phyloP scores from a whole-genome alignment of 2,888 invertebrate genomes.

The Tinea pellionella region DNA sequence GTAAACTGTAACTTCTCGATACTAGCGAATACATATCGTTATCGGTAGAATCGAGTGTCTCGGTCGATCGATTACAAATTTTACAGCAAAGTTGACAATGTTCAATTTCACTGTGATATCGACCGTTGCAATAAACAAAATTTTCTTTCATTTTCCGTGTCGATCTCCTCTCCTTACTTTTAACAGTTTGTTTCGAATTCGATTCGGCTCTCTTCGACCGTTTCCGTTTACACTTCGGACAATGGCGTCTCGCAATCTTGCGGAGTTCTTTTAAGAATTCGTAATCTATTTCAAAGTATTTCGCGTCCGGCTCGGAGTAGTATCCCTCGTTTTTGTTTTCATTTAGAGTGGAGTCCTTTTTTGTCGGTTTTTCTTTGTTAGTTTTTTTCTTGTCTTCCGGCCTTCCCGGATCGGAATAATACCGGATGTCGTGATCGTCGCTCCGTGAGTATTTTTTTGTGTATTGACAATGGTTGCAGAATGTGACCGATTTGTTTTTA shows the following conservation, averaged over 20 bases:
- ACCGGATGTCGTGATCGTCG: conserved; percentile 23
- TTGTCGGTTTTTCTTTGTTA: conserved; percentile 17
- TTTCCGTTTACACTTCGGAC: conserved; percentile 47
- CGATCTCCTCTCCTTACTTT: conserved; percentile 25
- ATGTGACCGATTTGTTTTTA: conserved; percentile 39
- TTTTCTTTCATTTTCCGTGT: conserved; percentile 28
- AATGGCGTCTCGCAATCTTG: conserved; percentile 51
- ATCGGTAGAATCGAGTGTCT: conserved; percentile 49
- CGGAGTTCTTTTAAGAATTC: conserved; percentile 58
- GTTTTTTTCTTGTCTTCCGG: conserved; percentile 19
- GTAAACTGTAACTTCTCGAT: conserved; percentile 45
- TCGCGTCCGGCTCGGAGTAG: conserved; percentile 62
- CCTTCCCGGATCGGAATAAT: conserved; percentile 37
- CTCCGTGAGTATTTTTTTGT: conserved; percentile 21
- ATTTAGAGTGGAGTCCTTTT: neutral
- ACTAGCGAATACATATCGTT: conserved; percentile 50
- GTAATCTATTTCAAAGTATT: conserved; percentile 64
- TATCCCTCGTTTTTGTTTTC: conserved; percentile 38
- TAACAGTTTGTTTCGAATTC: conserved; percentile 19
- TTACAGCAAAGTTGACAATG: conserved; percentile 54
- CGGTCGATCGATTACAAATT: conserved; percentile 48
- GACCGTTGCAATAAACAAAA: conserved; percentile 47
- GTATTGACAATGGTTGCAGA: conserved; percentile 36
- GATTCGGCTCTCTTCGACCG: conserved; percentile 20
- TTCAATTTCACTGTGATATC: conserved; percentile 46